Conservation (phyloP, 2,797 vertebrate genomes). For the Mus minutoides region DNA sequence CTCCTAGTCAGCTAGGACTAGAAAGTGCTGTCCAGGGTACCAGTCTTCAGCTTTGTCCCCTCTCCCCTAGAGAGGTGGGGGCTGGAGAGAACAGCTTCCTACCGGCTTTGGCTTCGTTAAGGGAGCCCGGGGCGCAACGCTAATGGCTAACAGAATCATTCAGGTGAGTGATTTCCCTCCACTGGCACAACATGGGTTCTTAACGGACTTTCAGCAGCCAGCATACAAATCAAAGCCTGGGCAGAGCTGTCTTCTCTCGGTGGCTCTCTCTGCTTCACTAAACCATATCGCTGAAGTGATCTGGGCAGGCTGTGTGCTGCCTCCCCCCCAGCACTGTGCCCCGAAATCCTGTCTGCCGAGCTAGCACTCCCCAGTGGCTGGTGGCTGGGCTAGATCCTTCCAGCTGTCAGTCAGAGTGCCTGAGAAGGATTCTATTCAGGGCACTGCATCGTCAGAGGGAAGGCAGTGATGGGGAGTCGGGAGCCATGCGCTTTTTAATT, state of each 20-base stretch:
- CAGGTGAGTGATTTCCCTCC: background rate
- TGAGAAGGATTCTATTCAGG: background rate
- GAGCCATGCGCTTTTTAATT: background rate
- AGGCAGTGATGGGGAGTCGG: background rate
- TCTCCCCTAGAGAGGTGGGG: background rate
- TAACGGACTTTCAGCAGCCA: slow-evolving; percentile 4
- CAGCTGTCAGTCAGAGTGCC: background rate
- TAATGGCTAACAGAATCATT: background rate
- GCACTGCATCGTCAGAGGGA: background rate
- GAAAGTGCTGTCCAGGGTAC: background rate
- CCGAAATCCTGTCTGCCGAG: background rate
- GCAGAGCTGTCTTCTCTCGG: background rate
- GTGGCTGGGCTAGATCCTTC: background rate
- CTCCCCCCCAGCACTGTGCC: background rate
- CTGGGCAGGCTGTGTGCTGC: background rate
- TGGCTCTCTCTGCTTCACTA: slow-evolving; percentile 40
- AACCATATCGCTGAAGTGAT: background rate
- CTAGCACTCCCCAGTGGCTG: background rate
- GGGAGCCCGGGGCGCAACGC: rapidly evolving
- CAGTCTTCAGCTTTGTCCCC: background rate
- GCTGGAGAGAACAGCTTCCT: background rate
- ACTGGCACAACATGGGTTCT: slow-evolving; percentile 26
- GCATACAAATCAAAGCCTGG: slow-evolving; percentile 17
- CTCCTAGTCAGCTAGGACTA: rapidly evolving
- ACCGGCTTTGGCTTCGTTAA: background rate